phyloP scores from a whole-genome alignment of 2,797 vertebrate genomes.

The Lacerta agilis region DNA sequence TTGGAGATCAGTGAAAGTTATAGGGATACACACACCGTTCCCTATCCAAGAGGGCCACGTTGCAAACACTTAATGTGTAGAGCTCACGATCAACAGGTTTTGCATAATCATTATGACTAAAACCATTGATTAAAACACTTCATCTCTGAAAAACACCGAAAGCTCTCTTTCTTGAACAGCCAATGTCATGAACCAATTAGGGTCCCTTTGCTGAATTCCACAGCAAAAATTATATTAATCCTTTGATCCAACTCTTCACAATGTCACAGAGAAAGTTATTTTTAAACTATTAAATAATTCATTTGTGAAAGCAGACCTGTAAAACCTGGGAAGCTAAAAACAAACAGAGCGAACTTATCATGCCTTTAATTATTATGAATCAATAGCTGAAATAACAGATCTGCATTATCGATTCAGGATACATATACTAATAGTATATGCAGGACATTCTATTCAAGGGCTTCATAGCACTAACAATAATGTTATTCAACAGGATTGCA shows the following conservation, averaged over 20 bases:
- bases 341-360: background rate
- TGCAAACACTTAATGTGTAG: background rate
- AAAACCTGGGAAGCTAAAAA: slow-evolving; percentile 2
- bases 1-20: background rate
- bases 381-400: background rate
- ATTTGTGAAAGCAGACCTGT: background rate
- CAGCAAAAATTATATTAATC: background rate
- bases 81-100: background rate
- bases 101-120: background rate
- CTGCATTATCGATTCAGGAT: background rate
- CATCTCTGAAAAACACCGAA: background rate
- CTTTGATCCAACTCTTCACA: too few species aligned
- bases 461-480: background rate
- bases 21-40: background rate
- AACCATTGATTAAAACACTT: background rate
- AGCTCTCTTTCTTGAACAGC: background rate
- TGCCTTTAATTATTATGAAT: background rate
- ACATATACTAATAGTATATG: background rate
- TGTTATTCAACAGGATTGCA: background rate
- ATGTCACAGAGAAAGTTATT: too few species aligned
- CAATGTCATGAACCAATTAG: background rate
- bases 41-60: background rate
- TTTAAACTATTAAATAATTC: background rate
- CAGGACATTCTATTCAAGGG: background rate
- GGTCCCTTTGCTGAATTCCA: background rate